A percentile compares a stretch with the other conserved stretches of the same genome.
Conservation (phyloP, 1,140 invertebrate species). For the Linepithema humile region DNA sequence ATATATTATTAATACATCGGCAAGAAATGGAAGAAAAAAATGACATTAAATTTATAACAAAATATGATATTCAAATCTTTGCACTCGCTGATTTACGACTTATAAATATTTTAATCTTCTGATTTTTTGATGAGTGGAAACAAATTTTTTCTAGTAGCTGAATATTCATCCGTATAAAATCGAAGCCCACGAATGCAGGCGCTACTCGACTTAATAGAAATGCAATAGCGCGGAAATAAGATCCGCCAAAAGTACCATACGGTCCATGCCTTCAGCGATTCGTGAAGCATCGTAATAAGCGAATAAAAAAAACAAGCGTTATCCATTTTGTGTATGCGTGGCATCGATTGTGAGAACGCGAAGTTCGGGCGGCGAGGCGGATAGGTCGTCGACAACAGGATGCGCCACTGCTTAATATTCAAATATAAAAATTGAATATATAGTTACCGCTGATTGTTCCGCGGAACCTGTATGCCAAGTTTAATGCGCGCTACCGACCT, state of each 20-base stretch:
- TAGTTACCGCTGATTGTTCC: slow-evolving; percentile 75
- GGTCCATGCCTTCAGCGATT: slow-evolving; percentile 46
- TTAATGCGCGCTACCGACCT: slow-evolving; percentile 69
- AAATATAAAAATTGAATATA: slow-evolving; percentile 78
- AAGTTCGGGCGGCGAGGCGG: slow-evolving; percentile 8
- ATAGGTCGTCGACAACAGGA: slow-evolving; percentile 60
- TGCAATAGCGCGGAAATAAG: slow-evolving; percentile 32
- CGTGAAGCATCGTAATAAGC: slow-evolving; percentile 35
- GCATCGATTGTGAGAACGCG: slow-evolving; percentile 40
- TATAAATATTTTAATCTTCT: background rate
- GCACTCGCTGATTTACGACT: background rate
- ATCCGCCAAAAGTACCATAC: slow-evolving; percentile 33
- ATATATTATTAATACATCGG: too few species aligned
- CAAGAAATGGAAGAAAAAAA: too few species aligned
- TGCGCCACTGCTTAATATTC: slow-evolving; percentile 75
- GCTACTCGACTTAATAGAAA: slow-evolving; percentile 35
- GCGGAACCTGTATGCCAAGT: slow-evolving; percentile 73
- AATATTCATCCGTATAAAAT: background rate
- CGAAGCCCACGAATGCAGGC: background rate
- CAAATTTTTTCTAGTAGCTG: background rate
- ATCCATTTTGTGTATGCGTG: slow-evolving; percentile 7
- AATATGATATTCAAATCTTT: background rate
- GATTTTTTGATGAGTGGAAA: background rate
- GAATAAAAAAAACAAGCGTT: slow-evolving; percentile 14
- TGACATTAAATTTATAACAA: too few species aligned